Evolutionary conservation across 2,113 vertebrate species (phyloP), one percentile per base, ranked within the genome.

Genomic region (Mus spicilegus): DNA sequence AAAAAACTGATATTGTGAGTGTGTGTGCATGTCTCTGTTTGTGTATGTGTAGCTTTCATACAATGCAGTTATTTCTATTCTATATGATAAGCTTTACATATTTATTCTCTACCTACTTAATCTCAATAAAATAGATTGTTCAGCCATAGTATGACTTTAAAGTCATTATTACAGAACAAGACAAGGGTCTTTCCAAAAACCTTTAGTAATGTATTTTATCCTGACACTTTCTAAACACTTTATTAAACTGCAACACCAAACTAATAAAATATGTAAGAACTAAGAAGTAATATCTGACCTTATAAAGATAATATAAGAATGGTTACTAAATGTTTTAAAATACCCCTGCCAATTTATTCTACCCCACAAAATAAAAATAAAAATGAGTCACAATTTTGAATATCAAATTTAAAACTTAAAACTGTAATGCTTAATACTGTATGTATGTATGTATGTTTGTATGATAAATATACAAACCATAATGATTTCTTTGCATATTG

Each of bases 401-500:
- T 22, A 30, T 56, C 2, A 58, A 3, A 86, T 17, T 61, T 9
- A 4, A 67, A 75, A 58, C 1, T 13, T 7, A 24, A 78, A 65
- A 56, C 10, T 1, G 8, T 39, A 46, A 56, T 17, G 2, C 51
- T 69, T 14, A 82, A 88, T 88, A 39, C 0, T 93, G 76, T 20
- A 42, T 42, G 42, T 42, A 42, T 42, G 42, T 42, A 42, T 42
- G 42, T 42, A 42, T 42, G 42, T 42, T 42, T 42, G 19, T 42
- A 61, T 54, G 24, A 2, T 77, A 73, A 88, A 73, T 42, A 17
- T 39, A 0, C 19, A n/a, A 36, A 33, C 30, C 5, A 89, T 4
- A 17, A 46, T 0, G 8, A 7, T 49, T 4, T 36, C 3, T 1
- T 54, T 22, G 10, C 3, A 67, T 28, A 30, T 7, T 58, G 11